A percentile compares a stretch with the other conserved stretches of the same genome.
phyloP scores from a whole-genome alignment of 1,140 invertebrate genomes.

The Drosophila micromelanica region DNA sequence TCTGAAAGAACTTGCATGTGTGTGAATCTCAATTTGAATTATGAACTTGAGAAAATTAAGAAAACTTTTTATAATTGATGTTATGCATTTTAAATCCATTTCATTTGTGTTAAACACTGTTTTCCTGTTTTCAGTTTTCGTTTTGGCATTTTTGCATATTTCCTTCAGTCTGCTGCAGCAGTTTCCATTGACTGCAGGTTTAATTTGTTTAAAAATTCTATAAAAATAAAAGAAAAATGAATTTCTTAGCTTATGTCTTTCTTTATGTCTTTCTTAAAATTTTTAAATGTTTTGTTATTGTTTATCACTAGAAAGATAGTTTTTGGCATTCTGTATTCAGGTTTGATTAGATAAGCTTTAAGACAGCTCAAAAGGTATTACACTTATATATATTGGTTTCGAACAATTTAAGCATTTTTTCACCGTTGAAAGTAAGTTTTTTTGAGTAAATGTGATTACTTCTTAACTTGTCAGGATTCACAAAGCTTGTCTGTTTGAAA shows the following conservation, averaged over 20 bases:
- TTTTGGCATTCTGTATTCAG: too few relatives aligned
- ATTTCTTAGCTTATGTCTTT: background rate
- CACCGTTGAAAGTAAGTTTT: too few relatives aligned
- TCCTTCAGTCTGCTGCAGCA: background rate
- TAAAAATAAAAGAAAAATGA: background rate
- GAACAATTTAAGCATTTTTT: too few relatives aligned
- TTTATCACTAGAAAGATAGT: too few relatives aligned
- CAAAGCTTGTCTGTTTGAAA: too few relatives aligned
- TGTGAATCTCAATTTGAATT: slow-evolving; percentile 65
- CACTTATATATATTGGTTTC: too few relatives aligned
- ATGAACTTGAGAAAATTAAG: slow-evolving; percentile 72
- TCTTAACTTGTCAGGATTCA: too few relatives aligned
- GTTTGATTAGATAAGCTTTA: too few relatives aligned
- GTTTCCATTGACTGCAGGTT: background rate
- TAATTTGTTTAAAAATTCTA: slow-evolving; percentile 3
- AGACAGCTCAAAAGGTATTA: too few relatives aligned
- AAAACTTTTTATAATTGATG: slow-evolving; percentile 80
- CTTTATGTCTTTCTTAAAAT: too few relatives aligned
- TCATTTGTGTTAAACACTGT: slow-evolving; percentile 18
- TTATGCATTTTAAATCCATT: slow-evolving; percentile 72
- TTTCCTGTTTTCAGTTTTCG: slow-evolving; percentile 3
- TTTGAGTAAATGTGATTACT: too few relatives aligned
- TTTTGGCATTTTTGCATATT: slow-evolving; percentile 14
- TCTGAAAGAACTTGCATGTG: slow-evolving; percentile 54
- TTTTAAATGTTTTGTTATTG: too few relatives aligned